Percentiles rank a stretch among this genome's conserved stretches.
Conservation (phyloP, 1,140 invertebrate species). For the Eueides isabella region DNA sequence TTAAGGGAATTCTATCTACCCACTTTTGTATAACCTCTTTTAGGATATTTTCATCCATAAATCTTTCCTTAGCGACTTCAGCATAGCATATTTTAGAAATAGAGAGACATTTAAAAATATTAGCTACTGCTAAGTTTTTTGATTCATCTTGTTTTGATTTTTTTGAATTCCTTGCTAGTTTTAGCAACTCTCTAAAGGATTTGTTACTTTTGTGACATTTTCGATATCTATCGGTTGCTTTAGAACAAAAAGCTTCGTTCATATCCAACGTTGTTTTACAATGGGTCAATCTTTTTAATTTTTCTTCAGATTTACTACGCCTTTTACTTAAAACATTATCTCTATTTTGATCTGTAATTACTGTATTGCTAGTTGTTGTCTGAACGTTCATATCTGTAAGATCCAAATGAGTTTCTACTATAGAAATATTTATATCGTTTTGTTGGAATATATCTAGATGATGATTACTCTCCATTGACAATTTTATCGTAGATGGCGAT, state of each 20-base stretch:
- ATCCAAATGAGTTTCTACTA: constrained; percentile 15
- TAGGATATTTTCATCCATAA: constrained; percentile 29
- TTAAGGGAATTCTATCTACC: constrained; percentile 44
- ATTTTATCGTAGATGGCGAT: constrained; percentile 20
- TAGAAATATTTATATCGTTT: background rate
- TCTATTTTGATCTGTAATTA: constrained; percentile 24
- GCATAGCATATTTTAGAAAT: constrained; percentile 22
- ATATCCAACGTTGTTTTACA: background rate
- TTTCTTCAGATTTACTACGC: constrained; percentile 46
- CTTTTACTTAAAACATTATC: constrained; percentile 32
- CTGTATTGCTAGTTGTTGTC: constrained; percentile 24
- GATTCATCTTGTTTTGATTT: background rate
- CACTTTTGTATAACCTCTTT: constrained; percentile 43
- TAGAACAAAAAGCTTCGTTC: constrained; percentile 10
- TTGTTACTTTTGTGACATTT: constrained; percentile 15
- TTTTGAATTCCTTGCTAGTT: constrained; percentile 9
- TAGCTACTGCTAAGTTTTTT: constrained; percentile 5
- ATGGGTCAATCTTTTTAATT: constrained; percentile 24
- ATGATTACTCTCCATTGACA: background rate
- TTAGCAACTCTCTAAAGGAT: constrained; percentile 2
- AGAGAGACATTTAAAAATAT: constrained; percentile 5
- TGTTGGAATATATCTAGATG: constrained; percentile 3
- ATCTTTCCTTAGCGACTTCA: constrained; percentile 7
- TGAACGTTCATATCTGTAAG: constrained; percentile 19
- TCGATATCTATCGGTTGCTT: constrained; percentile 18